Conservation (phyloP, 2,113 vertebrate genomes). For the Delphinapterus leucas region DNA sequence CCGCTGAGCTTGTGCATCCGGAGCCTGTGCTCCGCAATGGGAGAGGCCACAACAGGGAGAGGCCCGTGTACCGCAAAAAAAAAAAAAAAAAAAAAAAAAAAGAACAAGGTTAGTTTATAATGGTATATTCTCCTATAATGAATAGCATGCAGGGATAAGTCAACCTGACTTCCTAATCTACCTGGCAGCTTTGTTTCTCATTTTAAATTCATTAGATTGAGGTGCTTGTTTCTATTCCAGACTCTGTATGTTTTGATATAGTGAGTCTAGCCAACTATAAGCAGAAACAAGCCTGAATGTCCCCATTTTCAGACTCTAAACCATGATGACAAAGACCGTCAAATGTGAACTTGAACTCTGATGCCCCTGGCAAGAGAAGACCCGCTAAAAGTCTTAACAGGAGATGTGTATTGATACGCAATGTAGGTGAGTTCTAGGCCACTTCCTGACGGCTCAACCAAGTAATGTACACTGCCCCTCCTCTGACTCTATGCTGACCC, state of each 20-base stretch:
- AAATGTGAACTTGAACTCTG: neutral
- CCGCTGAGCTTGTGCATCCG: too few relatives aligned
- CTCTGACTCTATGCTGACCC: neutral
- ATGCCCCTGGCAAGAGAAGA: neutral
- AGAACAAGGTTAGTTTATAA: neutral
- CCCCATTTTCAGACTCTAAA: neutral
- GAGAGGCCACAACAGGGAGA: too few relatives aligned
- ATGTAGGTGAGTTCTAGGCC: neutral
- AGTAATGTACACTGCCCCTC: neutral
- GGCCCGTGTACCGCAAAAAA: too few relatives aligned
- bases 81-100: neutral
- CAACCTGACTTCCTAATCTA: neutral
- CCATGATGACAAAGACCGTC: neutral
- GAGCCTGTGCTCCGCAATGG: too few relatives aligned
- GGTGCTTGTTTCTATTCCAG: neutral
- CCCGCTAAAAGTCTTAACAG: neutral
- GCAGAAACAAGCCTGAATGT: neutral
- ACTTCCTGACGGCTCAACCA: neutral
- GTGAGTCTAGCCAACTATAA: neutral
- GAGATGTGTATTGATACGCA: neutral
- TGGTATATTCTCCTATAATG: neutral
- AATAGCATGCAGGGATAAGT: neutral
- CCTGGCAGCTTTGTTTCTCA: neutral
- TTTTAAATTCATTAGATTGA: neutral
- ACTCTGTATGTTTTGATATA: neutral